Evolutionary conservation across 2,888 invertebrate genomes (phyloP).

Genomic region (Philonicus albiceps): DNA sequence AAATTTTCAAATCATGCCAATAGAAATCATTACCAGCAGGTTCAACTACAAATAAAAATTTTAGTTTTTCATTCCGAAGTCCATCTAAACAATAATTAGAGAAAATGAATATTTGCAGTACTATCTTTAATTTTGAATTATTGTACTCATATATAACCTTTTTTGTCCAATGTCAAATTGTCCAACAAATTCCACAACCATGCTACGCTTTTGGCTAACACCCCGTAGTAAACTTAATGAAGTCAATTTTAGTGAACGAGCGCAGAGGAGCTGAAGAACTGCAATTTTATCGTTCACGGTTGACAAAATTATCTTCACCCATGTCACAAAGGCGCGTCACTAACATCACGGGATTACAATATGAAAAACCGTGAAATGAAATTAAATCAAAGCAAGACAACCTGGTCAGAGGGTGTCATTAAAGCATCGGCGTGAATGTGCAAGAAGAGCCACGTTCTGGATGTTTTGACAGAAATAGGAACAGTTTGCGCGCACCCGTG

Average conservation of each 20-base stretch:
- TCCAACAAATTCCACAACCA: neutral
- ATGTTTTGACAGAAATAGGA: conserved; percentile 37
- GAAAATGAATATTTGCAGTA: too few relatives aligned
- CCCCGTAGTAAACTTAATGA: neutral
- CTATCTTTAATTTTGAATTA: too few relatives aligned
- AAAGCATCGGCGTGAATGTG: neutral
- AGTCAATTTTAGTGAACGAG: neutral
- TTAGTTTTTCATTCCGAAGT: too few relatives aligned
- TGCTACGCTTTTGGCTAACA: neutral
- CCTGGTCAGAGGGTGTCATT: conserved; percentile 4
- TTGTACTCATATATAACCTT: neutral
- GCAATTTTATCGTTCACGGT: neutral
- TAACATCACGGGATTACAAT: neutral
- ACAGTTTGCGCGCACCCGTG: conserved; percentile 17
- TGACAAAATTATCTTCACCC: conserved; percentile 6
- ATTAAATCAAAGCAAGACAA: conserved; percentile 17
- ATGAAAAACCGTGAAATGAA: neutral
- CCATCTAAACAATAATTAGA: too few relatives aligned
- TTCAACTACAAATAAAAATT: too few relatives aligned
- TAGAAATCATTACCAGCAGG: too few relatives aligned
- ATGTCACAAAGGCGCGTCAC: conserved; percentile 10
- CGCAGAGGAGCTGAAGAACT: neutral
- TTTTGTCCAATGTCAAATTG: neutral
- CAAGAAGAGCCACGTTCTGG: neutral
- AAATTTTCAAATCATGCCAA: too few relatives aligned